phyloP scores from a whole-genome alignment of 2,888 invertebrate species.

The Protodeltote pygarga region DNA sequence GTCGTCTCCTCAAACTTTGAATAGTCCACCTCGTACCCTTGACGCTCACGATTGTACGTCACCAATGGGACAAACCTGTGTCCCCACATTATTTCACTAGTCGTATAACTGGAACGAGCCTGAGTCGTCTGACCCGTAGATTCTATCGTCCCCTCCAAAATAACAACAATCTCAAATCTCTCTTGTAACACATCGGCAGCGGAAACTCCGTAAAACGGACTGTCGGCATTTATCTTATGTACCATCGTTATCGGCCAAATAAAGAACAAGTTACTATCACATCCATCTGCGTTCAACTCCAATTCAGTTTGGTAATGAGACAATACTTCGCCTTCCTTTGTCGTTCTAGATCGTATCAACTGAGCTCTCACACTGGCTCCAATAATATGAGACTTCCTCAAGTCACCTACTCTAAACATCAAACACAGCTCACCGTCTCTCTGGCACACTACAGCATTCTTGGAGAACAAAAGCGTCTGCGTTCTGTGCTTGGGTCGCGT shows the following conservation, averaged over 20 bases:
- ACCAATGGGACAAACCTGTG: slow-evolving; percentile 92
- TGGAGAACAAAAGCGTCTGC: slow-evolving; percentile 95
- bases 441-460: slow-evolving; percentile 94
- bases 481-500: slow-evolving; percentile 96
- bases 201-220: slow-evolving; percentile 94
- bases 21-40: slow-evolving; percentile 93
- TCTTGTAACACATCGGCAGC: slow-evolving; percentile 93
- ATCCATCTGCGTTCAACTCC: slow-evolving; percentile 90
- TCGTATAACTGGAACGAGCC: slow-evolving; percentile 92
- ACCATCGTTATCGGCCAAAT: slow-evolving; percentile 97
- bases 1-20: slow-evolving; percentile 93
- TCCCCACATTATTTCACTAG: slow-evolving; percentile 93
- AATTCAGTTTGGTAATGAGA: slow-evolving; percentile 94
- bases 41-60: slow-evolving; percentile 90
- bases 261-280: slow-evolving; percentile 94
- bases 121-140: slow-evolving; percentile 93
- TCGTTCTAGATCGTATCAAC: slow-evolving; percentile 92
- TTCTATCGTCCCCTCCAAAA: slow-evolving; percentile 94
- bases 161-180: slow-evolving; percentile 93
- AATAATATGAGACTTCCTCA: slow-evolving; percentile 96
- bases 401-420: slow-evolving; percentile 96
- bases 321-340: slow-evolving; percentile 94
- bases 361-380: slow-evolving; percentile 95
- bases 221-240: slow-evolving; percentile 93
- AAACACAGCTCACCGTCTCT: slow-evolving; percentile 93